A percentile compares a stretch with the other conserved stretches of the same genome.
Evolutionary conservation across 2,888 invertebrate species (phyloP).

Genomic region (Diabrotica balteata): DNA sequence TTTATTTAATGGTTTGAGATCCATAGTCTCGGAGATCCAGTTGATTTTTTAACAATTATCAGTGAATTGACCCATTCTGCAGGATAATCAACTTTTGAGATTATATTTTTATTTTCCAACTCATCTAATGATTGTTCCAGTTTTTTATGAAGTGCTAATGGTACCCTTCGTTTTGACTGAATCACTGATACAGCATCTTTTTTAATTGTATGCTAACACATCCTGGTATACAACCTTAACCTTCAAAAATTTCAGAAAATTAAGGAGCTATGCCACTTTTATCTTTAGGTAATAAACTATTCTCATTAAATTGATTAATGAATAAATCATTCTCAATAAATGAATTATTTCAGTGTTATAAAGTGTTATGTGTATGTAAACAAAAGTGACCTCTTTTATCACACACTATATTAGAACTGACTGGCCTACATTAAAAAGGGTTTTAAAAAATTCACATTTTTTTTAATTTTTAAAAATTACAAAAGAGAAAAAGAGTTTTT

Average conservation of each 20-base stretch:
- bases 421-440: too few relatives aligned
- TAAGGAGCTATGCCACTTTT: slow-evolving; percentile 19
- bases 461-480: too few relatives aligned
- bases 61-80: slow-evolving; percentile 4
- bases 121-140: slow-evolving; percentile 34
- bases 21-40: too few relatives aligned
- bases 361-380: too few relatives aligned
- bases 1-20: slow-evolving; percentile 2
- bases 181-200: slow-evolving; percentile 33
- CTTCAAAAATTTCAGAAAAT: slow-evolving; percentile 29
- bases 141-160: slow-evolving; percentile 34
- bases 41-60: too few relatives aligned
- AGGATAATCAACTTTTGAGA: slow-evolving; percentile 35
- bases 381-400: too few relatives aligned
- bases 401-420: too few relatives aligned
- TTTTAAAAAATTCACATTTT: too few relatives aligned
- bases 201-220: slow-evolving; percentile 32
- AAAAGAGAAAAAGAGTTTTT: too few relatives aligned
- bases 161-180: slow-evolving; percentile 34
- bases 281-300: slow-evolving; percentile 16
- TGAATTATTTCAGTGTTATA: too few relatives aligned
- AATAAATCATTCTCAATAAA: too few relatives aligned
- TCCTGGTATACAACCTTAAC: slow-evolving; percentile 27
- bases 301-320: too few relatives aligned
- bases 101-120: slow-evolving; percentile 32